Conservation (phyloP, 2,797 vertebrate species). For the Orientallactaga sibirica region DNA sequence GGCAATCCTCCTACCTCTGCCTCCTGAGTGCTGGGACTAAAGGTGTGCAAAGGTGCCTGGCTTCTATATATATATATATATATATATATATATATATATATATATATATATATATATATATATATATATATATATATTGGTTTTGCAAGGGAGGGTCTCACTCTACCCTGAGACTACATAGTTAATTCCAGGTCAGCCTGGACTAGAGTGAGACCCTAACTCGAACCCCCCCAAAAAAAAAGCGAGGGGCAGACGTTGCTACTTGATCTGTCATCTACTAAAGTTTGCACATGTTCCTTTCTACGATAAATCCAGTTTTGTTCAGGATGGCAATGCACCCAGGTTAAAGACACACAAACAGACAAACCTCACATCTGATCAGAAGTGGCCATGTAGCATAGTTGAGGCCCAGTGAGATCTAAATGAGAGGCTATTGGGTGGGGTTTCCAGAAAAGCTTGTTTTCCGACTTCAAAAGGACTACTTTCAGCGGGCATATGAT, state of each 20-base stretch:
- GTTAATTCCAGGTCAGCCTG: no score
- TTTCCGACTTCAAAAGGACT: constrained; percentile 13
- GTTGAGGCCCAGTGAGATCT: not conserved
- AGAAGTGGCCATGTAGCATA: not conserved
- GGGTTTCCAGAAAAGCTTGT: not conserved
- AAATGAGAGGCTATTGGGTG: not conserved
- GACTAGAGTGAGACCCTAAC: no score
- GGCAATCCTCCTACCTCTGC: no score
- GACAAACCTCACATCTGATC: not conserved
- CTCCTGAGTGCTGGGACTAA: no score
- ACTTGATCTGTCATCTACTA: not conserved
- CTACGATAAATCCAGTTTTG: not conserved
- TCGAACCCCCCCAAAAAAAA: no score
- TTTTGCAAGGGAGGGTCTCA: no score
- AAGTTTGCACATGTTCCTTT: not conserved
- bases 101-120: no score
- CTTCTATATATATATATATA: no score
- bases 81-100: no score
- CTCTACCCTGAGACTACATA: no score
- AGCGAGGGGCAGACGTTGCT: not conserved
- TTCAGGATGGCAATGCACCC: not conserved
- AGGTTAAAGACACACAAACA: not conserved
- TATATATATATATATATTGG: no score
- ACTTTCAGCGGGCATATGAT: not conserved
- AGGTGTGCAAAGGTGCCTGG: no score